Base-by-base conservation (phyloP, 1,140 invertebrate genomes). In the Apis florea region DNA sequence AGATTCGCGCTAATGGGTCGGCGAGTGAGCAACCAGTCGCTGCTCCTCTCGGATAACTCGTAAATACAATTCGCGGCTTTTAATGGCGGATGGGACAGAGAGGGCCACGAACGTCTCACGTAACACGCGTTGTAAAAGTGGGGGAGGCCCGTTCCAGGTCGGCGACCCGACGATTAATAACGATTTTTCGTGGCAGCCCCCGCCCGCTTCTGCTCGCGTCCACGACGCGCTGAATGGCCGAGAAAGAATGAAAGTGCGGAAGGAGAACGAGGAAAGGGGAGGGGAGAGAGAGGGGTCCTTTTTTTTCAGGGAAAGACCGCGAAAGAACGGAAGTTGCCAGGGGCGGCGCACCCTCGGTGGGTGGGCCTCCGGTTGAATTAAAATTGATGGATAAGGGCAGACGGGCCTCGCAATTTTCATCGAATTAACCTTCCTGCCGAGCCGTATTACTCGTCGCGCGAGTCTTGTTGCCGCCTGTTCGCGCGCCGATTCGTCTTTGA, bases 131-230 rank as follows among this genome's bases (percentile, higher is more conserved):
- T 51, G 47, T 51, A 68, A 68, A 56, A 69, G 80, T 70, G 21
- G 56, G 53, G 54, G 53, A 61, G 58, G 59, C 70, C 61, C 54
- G 71, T 85, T 89, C 82, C 68, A 64, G 82, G 80, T 89, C 77
- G 74, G 31, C 79, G 83, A 78, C 67, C 84, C 64, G 61, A 79
- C 88, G 86, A 89, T 89, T 89, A 88, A 88, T 89, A 89, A 79
- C 63, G 77, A 89, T 89, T 90, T 89, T 90, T 90, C 82, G 74
- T 84, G 68, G 72, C 79, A 64, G 71, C 61, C 73, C 63, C 47
- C 61, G 64, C 64, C 67, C 51, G 54, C 31, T 61, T 71, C 71
- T 51, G 51, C 59, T 75, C 79, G 79, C 66, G 76, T 79, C 73
- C 79, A 40, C 31, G 31, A 81, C 79, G 63, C 58, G 69, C 53